Conservation (phyloP, 2,888 invertebrate genomes). For the Sipha maydis region DNA sequence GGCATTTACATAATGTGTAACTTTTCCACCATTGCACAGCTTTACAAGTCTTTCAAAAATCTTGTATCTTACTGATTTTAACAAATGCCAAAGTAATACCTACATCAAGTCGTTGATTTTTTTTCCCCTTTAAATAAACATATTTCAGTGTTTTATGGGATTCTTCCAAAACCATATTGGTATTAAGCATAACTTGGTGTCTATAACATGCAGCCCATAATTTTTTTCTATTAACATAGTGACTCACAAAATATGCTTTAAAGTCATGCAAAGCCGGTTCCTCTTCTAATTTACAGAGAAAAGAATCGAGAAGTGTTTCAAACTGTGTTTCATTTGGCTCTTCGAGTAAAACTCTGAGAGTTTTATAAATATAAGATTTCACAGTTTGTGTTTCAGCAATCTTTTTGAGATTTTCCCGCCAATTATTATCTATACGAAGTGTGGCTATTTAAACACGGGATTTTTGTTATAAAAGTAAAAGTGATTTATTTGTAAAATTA, state of each 20-base stretch:
- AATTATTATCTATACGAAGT: conserved; percentile 63
- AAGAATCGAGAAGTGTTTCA: conserved; percentile 24
- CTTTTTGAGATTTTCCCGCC: conserved; percentile 33
- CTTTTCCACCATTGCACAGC: too few species aligned
- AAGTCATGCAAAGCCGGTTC: conserved; percentile 30
- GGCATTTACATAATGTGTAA: too few species aligned
- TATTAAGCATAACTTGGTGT: conserved; percentile 22
- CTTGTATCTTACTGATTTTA: conserved; percentile 5
- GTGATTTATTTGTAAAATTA: too few species aligned
- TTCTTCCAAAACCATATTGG: conserved; percentile 18
- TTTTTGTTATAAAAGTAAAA: too few species aligned
- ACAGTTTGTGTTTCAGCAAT: conserved; percentile 12
- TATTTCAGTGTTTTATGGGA: conserved; percentile 25
- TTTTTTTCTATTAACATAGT: conserved; percentile 8
- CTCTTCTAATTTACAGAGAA: neutral
- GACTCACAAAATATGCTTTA: conserved; percentile 35
- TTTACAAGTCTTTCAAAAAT: conserved; percentile 11
- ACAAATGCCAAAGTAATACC: neutral
- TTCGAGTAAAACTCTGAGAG: conserved; percentile 38
- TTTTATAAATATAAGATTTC: conserved; percentile 20
- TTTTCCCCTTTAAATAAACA: conserved; percentile 22
- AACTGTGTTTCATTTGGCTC: conserved; percentile 44
- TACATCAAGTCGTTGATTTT: neutral
- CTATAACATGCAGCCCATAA: conserved; percentile 54
- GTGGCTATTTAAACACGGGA: too few species aligned